Conservation (phyloP, 2,797 vertebrate species). For the Lepilemur septentrionalis region DNA sequence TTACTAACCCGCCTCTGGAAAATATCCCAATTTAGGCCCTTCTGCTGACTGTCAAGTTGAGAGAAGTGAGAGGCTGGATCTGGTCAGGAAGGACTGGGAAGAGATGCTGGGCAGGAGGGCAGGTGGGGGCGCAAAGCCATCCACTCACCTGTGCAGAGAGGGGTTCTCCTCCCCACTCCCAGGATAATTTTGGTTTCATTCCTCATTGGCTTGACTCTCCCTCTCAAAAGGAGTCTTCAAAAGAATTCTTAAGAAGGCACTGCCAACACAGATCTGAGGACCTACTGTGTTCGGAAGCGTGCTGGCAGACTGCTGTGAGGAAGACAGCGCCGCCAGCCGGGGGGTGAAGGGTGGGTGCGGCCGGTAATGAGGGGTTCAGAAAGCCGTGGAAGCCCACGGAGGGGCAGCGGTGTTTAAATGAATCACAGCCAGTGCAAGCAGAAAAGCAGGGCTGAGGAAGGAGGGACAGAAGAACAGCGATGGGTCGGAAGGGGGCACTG, state of each 20-base stretch:
- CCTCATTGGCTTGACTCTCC: not conserved
- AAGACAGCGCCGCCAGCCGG: not conserved
- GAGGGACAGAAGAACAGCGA: too few species aligned
- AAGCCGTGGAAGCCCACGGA: not conserved
- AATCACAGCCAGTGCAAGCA: not conserved
- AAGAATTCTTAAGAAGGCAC: not conserved
- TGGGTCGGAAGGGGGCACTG: not conserved
- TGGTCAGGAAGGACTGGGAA: not conserved
- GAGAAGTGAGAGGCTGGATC: slow-evolving; percentile 58
- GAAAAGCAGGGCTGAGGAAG: not conserved
- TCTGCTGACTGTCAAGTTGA: slow-evolving; percentile 60
- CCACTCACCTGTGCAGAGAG: not conserved
- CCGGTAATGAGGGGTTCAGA: not conserved
- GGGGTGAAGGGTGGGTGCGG: not conserved
- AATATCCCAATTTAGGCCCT: slow-evolving; percentile 74
- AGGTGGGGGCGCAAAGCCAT: fast-evolving
- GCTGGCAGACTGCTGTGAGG: not conserved
- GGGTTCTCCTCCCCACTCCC: not conserved
- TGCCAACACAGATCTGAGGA: not conserved
- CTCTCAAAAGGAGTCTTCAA: not conserved
- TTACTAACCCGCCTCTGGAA: slow-evolving; percentile 77
- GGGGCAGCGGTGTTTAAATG: not conserved
- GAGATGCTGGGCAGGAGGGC: fast-evolving
- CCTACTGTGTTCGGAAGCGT: not conserved
- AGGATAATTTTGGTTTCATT: not conserved